A percentile compares a stretch with the other conserved stretches of the same genome.
Evolutionary conservation across 2,888 invertebrate genomes (phyloP).

Genomic region (Ryuthela nishihirai): DNA sequence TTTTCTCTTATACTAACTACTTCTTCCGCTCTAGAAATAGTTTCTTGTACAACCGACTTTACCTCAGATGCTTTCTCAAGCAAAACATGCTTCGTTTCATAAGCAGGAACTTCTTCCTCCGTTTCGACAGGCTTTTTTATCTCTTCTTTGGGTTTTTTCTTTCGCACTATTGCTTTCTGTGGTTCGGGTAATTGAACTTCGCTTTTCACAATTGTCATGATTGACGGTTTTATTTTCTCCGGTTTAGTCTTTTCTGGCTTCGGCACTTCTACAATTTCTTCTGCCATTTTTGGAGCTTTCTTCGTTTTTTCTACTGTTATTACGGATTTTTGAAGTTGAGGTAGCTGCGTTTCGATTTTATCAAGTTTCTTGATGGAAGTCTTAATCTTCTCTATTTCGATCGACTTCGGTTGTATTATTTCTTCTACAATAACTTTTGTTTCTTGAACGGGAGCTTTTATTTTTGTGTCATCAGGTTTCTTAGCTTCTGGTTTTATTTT

Average conservation of each 20-base stretch:
- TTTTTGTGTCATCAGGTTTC: neutral
- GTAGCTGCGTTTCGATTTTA: no score
- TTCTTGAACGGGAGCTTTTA: neutral
- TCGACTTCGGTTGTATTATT: no score
- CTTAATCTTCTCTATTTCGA: no score
- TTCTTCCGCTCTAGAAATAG: no score
- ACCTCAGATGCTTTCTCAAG: slow-evolving; percentile 7
- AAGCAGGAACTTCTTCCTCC: slow-evolving; percentile 27
- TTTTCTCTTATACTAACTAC: no score
- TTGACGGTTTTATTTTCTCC: neutral
- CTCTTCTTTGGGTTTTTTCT: slow-evolving; percentile 19
- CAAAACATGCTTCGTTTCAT: slow-evolving; percentile 10
- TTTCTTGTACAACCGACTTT: no score
- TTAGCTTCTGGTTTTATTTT: slow-evolving; percentile 8
- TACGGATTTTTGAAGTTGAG: no score
- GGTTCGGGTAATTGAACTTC: neutral
- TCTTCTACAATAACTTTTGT: neutral
- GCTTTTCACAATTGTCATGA: neutral
- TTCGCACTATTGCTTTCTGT: slow-evolving; percentile 5
- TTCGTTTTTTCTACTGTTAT: no score
- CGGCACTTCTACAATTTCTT: neutral
- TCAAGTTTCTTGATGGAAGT: no score
- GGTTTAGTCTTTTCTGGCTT: neutral
- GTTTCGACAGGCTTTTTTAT: slow-evolving; percentile 6
- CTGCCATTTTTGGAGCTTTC: neutral